Evolutionary conservation across 2,888 invertebrate species (phyloP).

Genomic region (Chalcosyrphus nemorum): DNA sequence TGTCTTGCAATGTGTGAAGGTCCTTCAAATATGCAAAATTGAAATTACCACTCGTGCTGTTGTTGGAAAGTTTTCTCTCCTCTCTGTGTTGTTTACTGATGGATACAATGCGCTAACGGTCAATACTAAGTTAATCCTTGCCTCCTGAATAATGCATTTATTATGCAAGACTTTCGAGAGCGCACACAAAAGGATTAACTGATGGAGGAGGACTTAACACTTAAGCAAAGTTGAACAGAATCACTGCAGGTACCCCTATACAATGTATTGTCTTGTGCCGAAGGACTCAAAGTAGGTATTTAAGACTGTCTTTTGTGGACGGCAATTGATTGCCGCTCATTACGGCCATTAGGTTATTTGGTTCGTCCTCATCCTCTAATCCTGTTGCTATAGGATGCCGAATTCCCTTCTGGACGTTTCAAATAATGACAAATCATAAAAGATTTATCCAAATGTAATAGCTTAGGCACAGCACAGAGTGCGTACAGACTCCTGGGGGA

Average conservation of each 20-base stretch:
- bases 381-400: slow-evolving; percentile 37
- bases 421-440: slow-evolving; percentile 66
- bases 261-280: slow-evolving; percentile 53
- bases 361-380: not conserved
- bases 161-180: slow-evolving; percentile 67
- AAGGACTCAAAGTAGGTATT: slow-evolving; percentile 55
- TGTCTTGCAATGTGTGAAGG: slow-evolving; percentile 70
- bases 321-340: slow-evolving; percentile 71
- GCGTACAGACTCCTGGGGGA: slow-evolving; percentile 48
- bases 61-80: slow-evolving; percentile 38
- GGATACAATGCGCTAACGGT: slow-evolving; percentile 52
- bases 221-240: slow-evolving; percentile 34
- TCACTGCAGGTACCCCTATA: slow-evolving; percentile 17
- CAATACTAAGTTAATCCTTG: slow-evolving; percentile 66
- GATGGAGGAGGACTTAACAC: slow-evolving; percentile 56
- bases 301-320: slow-evolving; percentile 58
- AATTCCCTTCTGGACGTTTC: slow-evolving; percentile 7
- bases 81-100: slow-evolving; percentile 60
- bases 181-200: slow-evolving; percentile 45
- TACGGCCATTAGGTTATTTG: slow-evolving; percentile 62
- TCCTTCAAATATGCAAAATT: slow-evolving; percentile 73
- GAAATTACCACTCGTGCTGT: slow-evolving; percentile 37
- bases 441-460: slow-evolving; percentile 66
- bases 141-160: slow-evolving; percentile 71
- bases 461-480: slow-evolving; percentile 12